Base-by-base conservation (phyloP, 64 coral and sea anemone genomes). In the Hydrozoanthus tunicans region DNA sequence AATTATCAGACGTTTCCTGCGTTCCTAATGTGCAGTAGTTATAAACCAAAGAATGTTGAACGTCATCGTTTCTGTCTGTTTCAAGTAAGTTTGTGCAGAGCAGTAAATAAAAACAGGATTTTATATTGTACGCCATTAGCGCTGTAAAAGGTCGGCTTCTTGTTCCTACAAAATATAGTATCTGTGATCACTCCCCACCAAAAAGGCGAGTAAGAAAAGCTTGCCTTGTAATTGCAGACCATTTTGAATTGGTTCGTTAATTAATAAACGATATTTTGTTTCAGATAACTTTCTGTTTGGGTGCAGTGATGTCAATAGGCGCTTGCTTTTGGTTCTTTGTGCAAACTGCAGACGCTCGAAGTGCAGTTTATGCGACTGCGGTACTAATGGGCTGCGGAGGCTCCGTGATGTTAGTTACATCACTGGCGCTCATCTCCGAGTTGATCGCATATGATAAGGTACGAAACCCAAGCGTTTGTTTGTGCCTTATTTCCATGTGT, bases 391-490 rank as follows among this genome's bases (percentile, higher is more conserved):
- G 94, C 79, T 90, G 91, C 62, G 94, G 94, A 69, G 91, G 91
- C 7, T 95, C 94, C 52, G 78, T 95, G 13, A 95, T 95, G 94
- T 65, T 95, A 62, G 94, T 91, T 75, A 95, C 94, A 61, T 95
- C 94, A 83, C 80, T 95, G 27, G 91, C 94, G 8, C 78, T 95
- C 27, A 95, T 95, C 62, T 86, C 94, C 20, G 94, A 95, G 26
- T 56, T 95, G 6, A 95, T 95, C 79, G 94, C 83, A 1, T 73
- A 95, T 63, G 83, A 95, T 59, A 92, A 90, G 94, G 94, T 95
- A 89, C 79, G 25, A 82, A 25, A 26, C 14, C 3, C 11, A 3
- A 79, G 3, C 2, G 8, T 64, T 11, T 15, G 54, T 77, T 43
- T 15, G 64, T 66, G 12, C 27, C 59, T 17, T 20, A 85, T 53